A percentile compares a stretch with the other conserved stretches of the same genome.
phyloP scores from a whole-genome alignment of 2,888 invertebrate species.

The Drosophila pseudotakahashii region DNA sequence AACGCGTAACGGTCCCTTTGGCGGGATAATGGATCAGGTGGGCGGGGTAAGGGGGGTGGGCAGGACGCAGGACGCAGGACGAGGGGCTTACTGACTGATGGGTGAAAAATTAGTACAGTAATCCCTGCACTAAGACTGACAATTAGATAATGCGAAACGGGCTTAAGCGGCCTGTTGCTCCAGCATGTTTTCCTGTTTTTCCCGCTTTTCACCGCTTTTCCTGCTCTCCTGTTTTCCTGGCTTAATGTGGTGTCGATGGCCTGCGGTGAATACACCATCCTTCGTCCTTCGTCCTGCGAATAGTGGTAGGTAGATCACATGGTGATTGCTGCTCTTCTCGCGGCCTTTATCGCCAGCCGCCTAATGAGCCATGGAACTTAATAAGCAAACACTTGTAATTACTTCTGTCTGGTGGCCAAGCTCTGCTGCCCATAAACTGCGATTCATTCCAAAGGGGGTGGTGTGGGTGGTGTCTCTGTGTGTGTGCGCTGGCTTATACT shows the following conservation, averaged over 20 bases:
- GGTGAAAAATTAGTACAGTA: slow-evolving; percentile 74
- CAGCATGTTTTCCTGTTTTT: background rate
- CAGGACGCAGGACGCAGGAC: too few species aligned
- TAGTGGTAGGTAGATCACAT: slow-evolving; percentile 24
- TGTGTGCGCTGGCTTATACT: background rate
- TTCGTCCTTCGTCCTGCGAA: background rate
- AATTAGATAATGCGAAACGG: slow-evolving; percentile 72
- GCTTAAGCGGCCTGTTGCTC: slow-evolving; percentile 59
- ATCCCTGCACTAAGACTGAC: slow-evolving; percentile 74
- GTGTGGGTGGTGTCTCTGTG: slow-evolving; percentile 23
- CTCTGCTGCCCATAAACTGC: slow-evolving; percentile 2
- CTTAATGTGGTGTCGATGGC: slow-evolving; percentile 44
- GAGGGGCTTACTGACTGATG: slow-evolving; percentile 36
- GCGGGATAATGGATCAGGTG: background rate
- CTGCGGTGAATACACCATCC: slow-evolving; percentile 25
- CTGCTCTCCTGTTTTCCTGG: slow-evolving; percentile 4
- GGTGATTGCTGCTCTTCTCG: slow-evolving; percentile 52
- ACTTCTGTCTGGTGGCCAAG: slow-evolving; percentile 52
- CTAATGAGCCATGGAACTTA: slow-evolving; percentile 79
- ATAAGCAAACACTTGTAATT: slow-evolving; percentile 78
- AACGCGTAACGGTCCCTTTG: slow-evolving; percentile 27
- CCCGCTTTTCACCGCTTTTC: background rate
- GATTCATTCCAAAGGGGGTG: slow-evolving; percentile 43
- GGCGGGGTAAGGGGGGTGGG: background rate
- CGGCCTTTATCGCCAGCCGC: slow-evolving; percentile 57